phyloP scores from a whole-genome alignment of 2,888 invertebrate genomes.

The Malthinus flaveolus region DNA sequence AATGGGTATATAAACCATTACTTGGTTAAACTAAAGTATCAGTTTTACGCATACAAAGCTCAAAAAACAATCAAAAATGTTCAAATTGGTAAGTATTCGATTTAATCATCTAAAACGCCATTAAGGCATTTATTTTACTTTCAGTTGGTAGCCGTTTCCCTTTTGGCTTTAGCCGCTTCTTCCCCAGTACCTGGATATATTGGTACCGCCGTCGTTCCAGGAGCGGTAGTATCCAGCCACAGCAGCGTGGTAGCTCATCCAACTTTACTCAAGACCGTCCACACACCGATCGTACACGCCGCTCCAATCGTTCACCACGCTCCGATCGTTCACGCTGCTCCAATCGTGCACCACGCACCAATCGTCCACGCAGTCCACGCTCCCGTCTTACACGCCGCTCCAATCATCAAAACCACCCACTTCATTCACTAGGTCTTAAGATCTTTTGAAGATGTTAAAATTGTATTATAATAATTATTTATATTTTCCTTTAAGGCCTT shows the following conservation, averaged over 20 bases:
- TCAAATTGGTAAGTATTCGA: slow-evolving; percentile 41
- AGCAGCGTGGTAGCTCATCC: slow-evolving; percentile 36
- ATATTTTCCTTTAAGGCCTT: slow-evolving; percentile 14
- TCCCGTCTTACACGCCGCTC: slow-evolving; percentile 42
- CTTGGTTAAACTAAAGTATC: slow-evolving; percentile 1
- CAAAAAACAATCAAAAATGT: slow-evolving; percentile 37
- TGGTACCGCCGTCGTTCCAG: slow-evolving; percentile 33
- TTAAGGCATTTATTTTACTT: slow-evolving; percentile 28
- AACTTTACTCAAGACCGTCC: slow-evolving; percentile 38
- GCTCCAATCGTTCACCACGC: slow-evolving; percentile 40
- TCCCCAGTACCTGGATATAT: slow-evolving; percentile 31
- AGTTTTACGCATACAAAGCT: slow-evolving; percentile 14
- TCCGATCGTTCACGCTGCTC: slow-evolving; percentile 42
- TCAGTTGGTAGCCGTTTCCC: slow-evolving; percentile 58
- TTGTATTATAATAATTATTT: slow-evolving; percentile 11
- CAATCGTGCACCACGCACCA: slow-evolving; percentile 43
- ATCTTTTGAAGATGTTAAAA: not conserved
- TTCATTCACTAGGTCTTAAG: slow-evolving; percentile 27
- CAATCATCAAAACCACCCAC: slow-evolving; percentile 39
- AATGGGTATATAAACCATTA: slow-evolving; percentile 17
- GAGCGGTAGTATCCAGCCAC: slow-evolving; percentile 42
- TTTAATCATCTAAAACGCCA: slow-evolving; percentile 2
- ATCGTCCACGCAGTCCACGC: slow-evolving; percentile 39
- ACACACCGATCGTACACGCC: slow-evolving; percentile 38
- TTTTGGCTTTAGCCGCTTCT: slow-evolving; percentile 56